These are phyloP conservation scores for Lanius collurio DNA, from an alignment of 2,113 vertebrate genomes.

Conservation along the genomic window DNA sequence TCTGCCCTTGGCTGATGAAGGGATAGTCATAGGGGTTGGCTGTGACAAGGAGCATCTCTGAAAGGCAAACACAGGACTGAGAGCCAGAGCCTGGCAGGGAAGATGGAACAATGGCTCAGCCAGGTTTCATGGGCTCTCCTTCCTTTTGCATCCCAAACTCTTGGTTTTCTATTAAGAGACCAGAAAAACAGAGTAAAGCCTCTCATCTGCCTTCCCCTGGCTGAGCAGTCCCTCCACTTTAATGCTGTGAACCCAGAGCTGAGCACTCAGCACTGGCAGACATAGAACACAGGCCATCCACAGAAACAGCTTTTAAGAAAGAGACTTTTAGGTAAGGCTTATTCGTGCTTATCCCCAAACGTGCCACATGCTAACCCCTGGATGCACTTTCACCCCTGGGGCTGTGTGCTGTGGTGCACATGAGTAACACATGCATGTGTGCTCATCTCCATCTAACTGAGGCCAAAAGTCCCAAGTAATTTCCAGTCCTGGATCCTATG, in stretches of 20 bases:
- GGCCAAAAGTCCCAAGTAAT: background rate
- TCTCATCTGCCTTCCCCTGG: background rate
- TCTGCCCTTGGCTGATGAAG: constrained; percentile 80
- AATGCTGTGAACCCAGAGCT: background rate
- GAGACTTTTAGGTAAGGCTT: background rate
- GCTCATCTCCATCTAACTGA: background rate
- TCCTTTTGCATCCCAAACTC: background rate
- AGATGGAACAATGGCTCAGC: background rate
- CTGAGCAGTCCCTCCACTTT: background rate
- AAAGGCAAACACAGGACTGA: background rate
- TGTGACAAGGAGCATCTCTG: constrained; percentile 78
- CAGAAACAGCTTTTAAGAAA: background rate
- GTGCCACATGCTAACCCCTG: background rate
- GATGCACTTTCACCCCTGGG: background rate
- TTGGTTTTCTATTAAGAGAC: background rate
- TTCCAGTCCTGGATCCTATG: background rate
- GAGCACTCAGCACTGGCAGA: background rate
- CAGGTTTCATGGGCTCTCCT: background rate
- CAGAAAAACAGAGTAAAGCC: background rate
- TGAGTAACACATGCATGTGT: background rate
- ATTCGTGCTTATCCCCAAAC: background rate
- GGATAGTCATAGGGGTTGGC: constrained; percentile 74
- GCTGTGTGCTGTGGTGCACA: background rate
- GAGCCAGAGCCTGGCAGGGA: background rate
- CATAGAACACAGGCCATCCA: background rate